Conservation (phyloP, 2,797 vertebrate genomes). For the Macropodus opercularis region DNA sequence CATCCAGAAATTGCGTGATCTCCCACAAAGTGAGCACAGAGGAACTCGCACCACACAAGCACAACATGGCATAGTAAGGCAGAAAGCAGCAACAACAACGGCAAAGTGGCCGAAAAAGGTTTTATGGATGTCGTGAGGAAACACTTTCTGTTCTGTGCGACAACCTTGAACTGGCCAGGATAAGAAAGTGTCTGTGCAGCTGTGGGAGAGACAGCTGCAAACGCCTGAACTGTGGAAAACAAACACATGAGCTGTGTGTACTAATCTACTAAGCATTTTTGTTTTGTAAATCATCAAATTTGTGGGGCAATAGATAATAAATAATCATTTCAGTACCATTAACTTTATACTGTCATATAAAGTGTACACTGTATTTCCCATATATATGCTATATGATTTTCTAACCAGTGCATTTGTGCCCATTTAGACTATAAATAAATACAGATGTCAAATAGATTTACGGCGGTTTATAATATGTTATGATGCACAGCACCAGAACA, state of each 20-base stretch:
- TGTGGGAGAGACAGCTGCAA: slow-evolving; percentile 19
- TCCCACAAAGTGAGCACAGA: slow-evolving; percentile 5
- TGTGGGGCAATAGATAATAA: too few relatives aligned
- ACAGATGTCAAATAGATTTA: neutral
- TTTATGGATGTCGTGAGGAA: slow-evolving; percentile 59
- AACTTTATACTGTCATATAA: neutral
- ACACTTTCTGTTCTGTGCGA: slow-evolving; percentile 58
- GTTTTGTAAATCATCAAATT: too few relatives aligned
- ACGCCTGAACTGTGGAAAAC: too few relatives aligned
- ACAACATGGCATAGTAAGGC: neutral
- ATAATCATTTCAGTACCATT: neutral
- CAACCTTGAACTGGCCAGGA: slow-evolving; percentile 56
- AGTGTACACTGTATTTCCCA: neutral
- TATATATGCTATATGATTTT: neutral
- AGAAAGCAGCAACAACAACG: neutral
- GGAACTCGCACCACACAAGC: neutral
- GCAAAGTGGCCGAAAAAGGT: slow-evolving; percentile 2
- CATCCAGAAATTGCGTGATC: slow-evolving; percentile 15
- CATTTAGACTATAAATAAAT: neutral
- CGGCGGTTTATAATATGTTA: neutral
- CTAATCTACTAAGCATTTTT: too few relatives aligned
- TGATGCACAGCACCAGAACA: neutral
- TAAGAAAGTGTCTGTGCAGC: neutral
- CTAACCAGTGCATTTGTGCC: neutral
- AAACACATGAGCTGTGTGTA: too few relatives aligned